Evolutionary conservation across 2,113 vertebrate species (phyloP).

Genomic region (Fulmarus glacialis): DNA sequence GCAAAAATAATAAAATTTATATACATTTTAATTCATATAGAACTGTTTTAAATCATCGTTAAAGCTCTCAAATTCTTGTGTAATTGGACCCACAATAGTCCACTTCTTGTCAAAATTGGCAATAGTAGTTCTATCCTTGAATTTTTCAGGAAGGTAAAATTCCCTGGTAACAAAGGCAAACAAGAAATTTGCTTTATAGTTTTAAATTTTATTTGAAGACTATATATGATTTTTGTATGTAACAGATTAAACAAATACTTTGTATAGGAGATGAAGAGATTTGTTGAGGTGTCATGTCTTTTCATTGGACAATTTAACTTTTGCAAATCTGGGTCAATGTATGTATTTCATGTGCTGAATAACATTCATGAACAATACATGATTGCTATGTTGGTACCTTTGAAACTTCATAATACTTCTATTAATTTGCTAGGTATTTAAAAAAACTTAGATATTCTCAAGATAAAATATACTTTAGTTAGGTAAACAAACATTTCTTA

Average conservation of each 20-base stretch:
- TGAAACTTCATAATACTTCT: not conserved
- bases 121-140: not conserved
- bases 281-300: not conserved
- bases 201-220: not conserved
- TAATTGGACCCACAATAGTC: not conserved
- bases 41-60: not conserved
- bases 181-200: not conserved
- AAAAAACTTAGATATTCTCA: not conserved
- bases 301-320: not conserved
- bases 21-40: not conserved
- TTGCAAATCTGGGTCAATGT: fast-evolving
- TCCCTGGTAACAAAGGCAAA: not conserved
- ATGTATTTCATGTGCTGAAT: not conserved
- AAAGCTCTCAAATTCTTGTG: not conserved
- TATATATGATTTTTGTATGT: not conserved
- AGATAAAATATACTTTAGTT: not conserved
- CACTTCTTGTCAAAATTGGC: not conserved
- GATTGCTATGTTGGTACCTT: fast-evolving
- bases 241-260: not conserved
- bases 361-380: not conserved
- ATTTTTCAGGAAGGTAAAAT: not conserved
- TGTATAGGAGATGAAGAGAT: not conserved
- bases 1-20: not conserved
- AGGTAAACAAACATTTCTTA: not conserved
- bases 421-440: not conserved